A percentile compares a stretch with the other conserved stretches of the same genome.
These are phyloP conservation scores for Cryptophagus acutangulus DNA, from an alignment of 2,888 invertebrate genomes.

Conservation along the genomic window DNA sequence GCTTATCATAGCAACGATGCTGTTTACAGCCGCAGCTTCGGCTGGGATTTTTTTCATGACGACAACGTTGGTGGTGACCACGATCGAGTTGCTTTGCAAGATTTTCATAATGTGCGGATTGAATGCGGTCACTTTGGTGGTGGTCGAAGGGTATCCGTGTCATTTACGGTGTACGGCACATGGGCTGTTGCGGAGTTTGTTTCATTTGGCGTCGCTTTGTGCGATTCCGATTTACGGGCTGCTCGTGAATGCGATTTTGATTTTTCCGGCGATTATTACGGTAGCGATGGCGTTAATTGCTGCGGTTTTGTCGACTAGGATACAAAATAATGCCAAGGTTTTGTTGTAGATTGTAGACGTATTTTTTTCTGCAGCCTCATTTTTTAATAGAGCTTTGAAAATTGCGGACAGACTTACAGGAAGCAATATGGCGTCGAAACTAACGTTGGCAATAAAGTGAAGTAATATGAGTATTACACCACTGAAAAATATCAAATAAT, in stretches of 20 bases:
- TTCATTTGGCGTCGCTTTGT: slow-evolving; percentile 51
- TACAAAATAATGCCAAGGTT: slow-evolving; percentile 47
- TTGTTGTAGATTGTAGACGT: slow-evolving; percentile 39
- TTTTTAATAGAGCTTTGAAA: too few relatives aligned
- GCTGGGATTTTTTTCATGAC: slow-evolving; percentile 53
- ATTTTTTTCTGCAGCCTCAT: too few relatives aligned
- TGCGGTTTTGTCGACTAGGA: slow-evolving; percentile 41
- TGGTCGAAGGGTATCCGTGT: slow-evolving; percentile 56
- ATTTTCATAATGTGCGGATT: slow-evolving; percentile 50
- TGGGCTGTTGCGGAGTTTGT: slow-evolving; percentile 53
- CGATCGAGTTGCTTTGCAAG: slow-evolving; percentile 47
- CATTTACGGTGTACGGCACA: slow-evolving; percentile 54
- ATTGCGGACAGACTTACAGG: too few relatives aligned
- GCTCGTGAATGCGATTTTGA: slow-evolving; percentile 41
- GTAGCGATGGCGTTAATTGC: slow-evolving; percentile 39
- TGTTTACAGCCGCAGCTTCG: slow-evolving; percentile 49
- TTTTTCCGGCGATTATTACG: slow-evolving; percentile 44
- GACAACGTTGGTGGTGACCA: slow-evolving; percentile 41
- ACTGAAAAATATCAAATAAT: too few relatives aligned
- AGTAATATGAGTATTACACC: too few relatives aligned
- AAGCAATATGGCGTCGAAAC: too few relatives aligned
- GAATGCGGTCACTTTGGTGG: slow-evolving; percentile 50
- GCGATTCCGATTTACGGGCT: slow-evolving; percentile 48
- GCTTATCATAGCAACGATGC: slow-evolving; percentile 39
- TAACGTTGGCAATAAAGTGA: too few relatives aligned